Base-by-base conservation (phyloP, 2,113 vertebrate genomes). In the Perognathus longimembris region DNA sequence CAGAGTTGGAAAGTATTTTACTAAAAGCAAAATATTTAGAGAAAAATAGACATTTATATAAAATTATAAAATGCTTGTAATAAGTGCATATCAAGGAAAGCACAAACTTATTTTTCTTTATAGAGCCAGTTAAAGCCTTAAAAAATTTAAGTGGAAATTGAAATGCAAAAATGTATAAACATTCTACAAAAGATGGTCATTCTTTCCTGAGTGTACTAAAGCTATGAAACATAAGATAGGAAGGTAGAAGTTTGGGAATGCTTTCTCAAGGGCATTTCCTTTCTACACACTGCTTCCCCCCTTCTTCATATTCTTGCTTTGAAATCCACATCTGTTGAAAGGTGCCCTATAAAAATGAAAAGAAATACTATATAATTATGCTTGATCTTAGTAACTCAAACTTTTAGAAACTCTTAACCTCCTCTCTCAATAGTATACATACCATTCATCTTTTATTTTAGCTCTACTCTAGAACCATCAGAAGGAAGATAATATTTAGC, bases 251-350 rank as follows among this genome's bases (percentile, higher is more conserved):
- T 61, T 91, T 95, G 92, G 96, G 93, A 88, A 69, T 73, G 50
- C 50, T 54, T 54, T 71, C 78, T 98, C 98, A 99, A 92, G 99
- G 99, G 76, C 99, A 99, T 98, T 99, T 99, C 97, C 99, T 99
- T 98, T 99, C 99, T 94, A 99, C 99, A 95, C 99, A 99, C 92
- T 99, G 99, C 97, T 99, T 99, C 85, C 99, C 99, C 96, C 99
- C 99, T 97, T 99, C 99, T 97, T 99, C 99, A 36, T 99, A 99
- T 88, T 99, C 99, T 97, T 99, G 99, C 97, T 99, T 99, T 28
- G 99, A 99, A 97, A 99, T 99, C 99, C 99, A 99, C 99, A 99
- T 99, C 97, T 99, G 99, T 94, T 99, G 99, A 97, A 99, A 99
- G 88, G 99, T 99, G 92, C 99, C 99, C 99, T 99, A 92, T 57